These are phyloP conservation scores for Bruchidius siliquastri DNA, from an alignment of 2,888 invertebrate species.

Conservation along the genomic window DNA sequence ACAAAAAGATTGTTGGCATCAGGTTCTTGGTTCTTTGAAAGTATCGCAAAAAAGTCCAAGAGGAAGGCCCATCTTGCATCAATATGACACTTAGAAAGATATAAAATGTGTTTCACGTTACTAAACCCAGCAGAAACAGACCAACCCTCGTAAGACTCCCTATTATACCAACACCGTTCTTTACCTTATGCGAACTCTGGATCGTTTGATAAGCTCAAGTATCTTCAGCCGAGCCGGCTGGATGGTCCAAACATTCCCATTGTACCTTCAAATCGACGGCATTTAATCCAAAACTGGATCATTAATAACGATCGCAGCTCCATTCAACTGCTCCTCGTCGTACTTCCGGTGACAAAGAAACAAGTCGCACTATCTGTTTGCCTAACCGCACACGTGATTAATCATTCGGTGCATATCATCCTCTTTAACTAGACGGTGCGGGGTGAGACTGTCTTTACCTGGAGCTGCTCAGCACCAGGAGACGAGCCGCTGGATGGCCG, in stretches of 20 bases:
- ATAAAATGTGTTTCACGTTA: too few species aligned
- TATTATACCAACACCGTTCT: too few species aligned
- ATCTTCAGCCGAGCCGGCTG: not conserved
- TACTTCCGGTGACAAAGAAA: constrained; percentile 40
- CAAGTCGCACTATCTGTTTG: constrained; percentile 43
- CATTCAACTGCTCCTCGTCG: constrained; percentile 39
- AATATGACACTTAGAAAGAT: too few species aligned
- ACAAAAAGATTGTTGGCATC: too few species aligned
- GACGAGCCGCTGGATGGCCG: not conserved
- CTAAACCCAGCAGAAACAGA: too few species aligned
- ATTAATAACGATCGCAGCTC: constrained; percentile 43
- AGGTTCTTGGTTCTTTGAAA: too few species aligned
- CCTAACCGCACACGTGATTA: constrained; percentile 44
- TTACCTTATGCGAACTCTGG: not conserved
- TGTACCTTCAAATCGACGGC: constrained; percentile 27
- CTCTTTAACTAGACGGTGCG: constrained; percentile 43
- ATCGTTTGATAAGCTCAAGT: not conserved
- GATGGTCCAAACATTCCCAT: constrained; percentile 6
- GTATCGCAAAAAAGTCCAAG: too few species aligned
- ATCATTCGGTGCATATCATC: constrained; percentile 48
- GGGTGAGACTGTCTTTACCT: not conserved
- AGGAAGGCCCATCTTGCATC: too few species aligned
- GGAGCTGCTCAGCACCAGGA: too few species aligned
- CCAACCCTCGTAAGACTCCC: too few species aligned
- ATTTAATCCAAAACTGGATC: constrained; percentile 40